Conservation (phyloP, 2,888 invertebrate species). For the Nyleta sp. region DNA sequence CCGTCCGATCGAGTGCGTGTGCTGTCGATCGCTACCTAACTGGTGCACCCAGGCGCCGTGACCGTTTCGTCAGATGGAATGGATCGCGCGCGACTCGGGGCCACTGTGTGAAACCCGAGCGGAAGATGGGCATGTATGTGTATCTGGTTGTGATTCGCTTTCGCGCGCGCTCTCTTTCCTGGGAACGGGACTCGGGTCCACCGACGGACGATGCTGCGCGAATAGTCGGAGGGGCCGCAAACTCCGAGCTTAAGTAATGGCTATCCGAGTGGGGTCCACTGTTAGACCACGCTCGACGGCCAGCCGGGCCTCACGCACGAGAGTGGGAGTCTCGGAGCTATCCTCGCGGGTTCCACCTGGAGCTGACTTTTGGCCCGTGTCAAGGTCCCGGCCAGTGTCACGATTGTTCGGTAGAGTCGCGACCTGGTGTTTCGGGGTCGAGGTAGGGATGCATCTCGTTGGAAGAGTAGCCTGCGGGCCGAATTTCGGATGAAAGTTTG, state of each 20-base stretch:
- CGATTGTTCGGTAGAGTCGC: too few relatives aligned
- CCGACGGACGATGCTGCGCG: conserved; percentile 79
- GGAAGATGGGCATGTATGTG: conserved; percentile 44
- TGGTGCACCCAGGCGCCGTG: too few relatives aligned
- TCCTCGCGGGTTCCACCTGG: too few relatives aligned
- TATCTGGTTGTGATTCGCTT: conserved; percentile 42
- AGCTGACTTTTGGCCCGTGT: too few relatives aligned
- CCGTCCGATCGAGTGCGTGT: conserved; percentile 39
- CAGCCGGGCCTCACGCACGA: conserved; percentile 45
- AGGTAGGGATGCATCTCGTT: too few relatives aligned
- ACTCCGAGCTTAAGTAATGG: conserved; percentile 78
- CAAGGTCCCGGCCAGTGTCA: too few relatives aligned
- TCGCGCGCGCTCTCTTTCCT: conserved; percentile 66
- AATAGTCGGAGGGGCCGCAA: conserved; percentile 77
- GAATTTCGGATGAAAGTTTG: too few relatives aligned
- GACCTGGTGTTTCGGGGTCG: too few relatives aligned
- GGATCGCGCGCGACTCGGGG: conserved; percentile 25
- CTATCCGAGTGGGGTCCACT: conserved; percentile 77
- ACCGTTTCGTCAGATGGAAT: conserved; percentile 5
- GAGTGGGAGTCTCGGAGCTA: conserved; percentile 62
- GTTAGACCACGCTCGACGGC: conserved; percentile 58
- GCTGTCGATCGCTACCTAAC: conserved; percentile 9
- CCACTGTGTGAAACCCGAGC: conserved; percentile 33
- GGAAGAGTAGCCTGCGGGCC: too few relatives aligned
- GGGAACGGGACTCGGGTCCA: conserved; percentile 72